Base-by-base conservation (phyloP, 2,888 invertebrate species). In the Cerastis leucographa region DNA sequence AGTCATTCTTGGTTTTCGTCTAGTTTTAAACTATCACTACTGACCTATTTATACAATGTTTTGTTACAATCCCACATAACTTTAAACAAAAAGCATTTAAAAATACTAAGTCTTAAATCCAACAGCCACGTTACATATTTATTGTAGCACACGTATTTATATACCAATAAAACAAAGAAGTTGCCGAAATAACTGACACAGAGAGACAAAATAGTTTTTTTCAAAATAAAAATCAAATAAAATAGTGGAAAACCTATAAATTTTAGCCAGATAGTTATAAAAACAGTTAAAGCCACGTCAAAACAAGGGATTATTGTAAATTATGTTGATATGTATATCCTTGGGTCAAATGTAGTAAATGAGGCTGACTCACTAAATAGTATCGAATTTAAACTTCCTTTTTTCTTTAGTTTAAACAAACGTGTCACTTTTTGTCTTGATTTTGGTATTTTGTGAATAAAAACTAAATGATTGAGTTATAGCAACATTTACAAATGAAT, bases 231-330 rank as follows among this genome's bases (percentile, higher is more conserved):
- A 70, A 78, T 84, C 62, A 81, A 76, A 51, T 75, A 70, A 44
- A 74, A 84, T 67, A 67, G 49, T 59, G 42, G n/a, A 46, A 67
- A 42, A 84, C 71, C 68, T 67, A 76, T 84, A 80, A 74, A 84
- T 87, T 76, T 74, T 40, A 25, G 67, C 68, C 42, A 66, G 40
- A 68, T 56, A 59, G 66, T 71, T 75, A 73, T 64, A 82, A 80
- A 81, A 77, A 74, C 59, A 72, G 73, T 75, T 71, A 76, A 71
- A 76, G 62, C 22, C 29, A 19, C 22, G 79, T 86, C 86, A 86
- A 86, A 87, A 86, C 79, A 87, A 78, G 70, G 76, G 78, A 79
- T 84, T 84, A 81, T 40, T 82, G 70, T 85, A 68, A 85, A 69
- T 80, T 70, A 85, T 8, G n/a, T 46, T 71, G 62, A 68, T 67